Conservation (phyloP, 2,888 invertebrate species). For the Vanessa cardui region DNA sequence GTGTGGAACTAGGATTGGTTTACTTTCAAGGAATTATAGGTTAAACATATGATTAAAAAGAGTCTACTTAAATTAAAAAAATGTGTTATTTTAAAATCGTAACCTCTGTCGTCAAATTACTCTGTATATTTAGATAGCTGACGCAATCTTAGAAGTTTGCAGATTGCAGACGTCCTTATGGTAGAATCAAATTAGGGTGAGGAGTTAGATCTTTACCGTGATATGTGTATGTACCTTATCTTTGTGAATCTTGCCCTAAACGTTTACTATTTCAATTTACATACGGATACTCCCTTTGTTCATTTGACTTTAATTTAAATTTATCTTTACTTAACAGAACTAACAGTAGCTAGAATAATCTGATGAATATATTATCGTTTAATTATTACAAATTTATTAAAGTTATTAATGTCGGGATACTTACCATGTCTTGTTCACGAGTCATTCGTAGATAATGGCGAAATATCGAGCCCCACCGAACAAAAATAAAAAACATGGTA, state of each 20-base stretch:
- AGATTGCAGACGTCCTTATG: conserved; percentile 41
- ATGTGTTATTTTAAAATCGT: background rate
- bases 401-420: no score
- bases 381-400: no score
- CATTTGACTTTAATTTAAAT: conserved; percentile 3
- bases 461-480: no score
- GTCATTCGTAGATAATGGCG: no score
- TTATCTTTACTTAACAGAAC: background rate
- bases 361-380: no score
- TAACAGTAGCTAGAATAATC: background rate
- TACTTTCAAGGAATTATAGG: no score
- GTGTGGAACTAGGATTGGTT: no score
- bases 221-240: conserved; percentile 38
- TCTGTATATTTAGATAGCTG: conserved; percentile 34
- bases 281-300: conserved; percentile 22
- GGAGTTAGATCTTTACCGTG: conserved; percentile 38
- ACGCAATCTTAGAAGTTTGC: conserved; percentile 42
- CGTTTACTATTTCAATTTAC: conserved; percentile 35
- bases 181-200: conserved; percentile 43
- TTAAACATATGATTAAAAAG: no score
- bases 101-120: conserved; percentile 19
- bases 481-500: no score
- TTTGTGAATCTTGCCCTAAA: conserved; percentile 29
- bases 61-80: no score
- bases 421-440: no score